Percentiles rank a stretch among this genome's conserved stretches.
These are phyloP conservation scores for Siderastrea siderea DNA, from an alignment of 92 coral and sea anemone genomes.

Conservation along the genomic window DNA sequence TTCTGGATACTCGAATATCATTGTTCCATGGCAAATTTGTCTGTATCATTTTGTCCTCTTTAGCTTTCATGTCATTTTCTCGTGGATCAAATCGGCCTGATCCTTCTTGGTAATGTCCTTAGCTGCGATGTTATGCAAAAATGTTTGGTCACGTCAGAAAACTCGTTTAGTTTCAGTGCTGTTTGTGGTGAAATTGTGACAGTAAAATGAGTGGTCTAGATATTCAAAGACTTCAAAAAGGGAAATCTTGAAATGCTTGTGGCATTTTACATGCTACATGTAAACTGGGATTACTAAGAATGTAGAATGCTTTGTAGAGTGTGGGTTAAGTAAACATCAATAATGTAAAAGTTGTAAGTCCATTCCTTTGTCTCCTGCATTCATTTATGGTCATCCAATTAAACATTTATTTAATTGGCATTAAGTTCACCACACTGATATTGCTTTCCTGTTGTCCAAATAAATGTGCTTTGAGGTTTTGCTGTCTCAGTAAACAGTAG, in stretches of 20 bases:
- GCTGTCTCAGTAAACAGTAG: conserved; percentile 44
- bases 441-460: conserved; percentile 27
- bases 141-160: neutral
- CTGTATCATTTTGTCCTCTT: conserved; percentile 71
- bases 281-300: conserved; percentile 4
- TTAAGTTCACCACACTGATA: conserved; percentile 26
- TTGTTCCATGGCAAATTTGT: conserved; percentile 50
- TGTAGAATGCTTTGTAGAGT: conserved; percentile 14
- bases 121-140: conserved; percentile 37
- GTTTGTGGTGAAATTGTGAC: neutral
- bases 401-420: conserved; percentile 43
- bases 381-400: conserved; percentile 42
- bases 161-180: neutral
- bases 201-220: neutral
- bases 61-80: conserved; percentile 36
- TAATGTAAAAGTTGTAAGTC: conserved; percentile 28
- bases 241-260: conserved; percentile 22
- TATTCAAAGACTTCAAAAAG: conserved; percentile 2
- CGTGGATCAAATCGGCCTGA: conserved; percentile 2
- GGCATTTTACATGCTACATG: conserved; percentile 22
- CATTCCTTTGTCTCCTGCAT: conserved; percentile 18
- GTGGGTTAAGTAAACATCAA: conserved; percentile 38
- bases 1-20: conserved; percentile 1
- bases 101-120: neutral
- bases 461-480: conserved; percentile 13